Conservation (phyloP, 2,113 vertebrate genomes). For the Pterocles orientalis region DNA sequence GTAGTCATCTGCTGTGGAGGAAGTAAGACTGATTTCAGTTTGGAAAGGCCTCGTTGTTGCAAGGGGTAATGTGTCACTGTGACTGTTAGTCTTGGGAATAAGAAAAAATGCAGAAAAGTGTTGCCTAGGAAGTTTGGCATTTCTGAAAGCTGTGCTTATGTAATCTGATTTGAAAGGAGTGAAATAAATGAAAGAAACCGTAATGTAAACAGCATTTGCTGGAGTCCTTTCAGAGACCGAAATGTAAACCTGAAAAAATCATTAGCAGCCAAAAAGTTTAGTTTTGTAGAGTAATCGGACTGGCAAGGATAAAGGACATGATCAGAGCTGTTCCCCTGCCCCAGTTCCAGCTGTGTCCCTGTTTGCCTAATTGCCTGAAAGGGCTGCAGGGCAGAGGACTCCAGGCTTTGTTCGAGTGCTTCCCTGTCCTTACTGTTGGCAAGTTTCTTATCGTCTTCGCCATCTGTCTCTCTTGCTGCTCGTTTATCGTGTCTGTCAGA, state of each 20-base stretch:
- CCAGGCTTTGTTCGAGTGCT: background rate
- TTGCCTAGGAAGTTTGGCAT: background rate
- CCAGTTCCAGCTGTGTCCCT: background rate
- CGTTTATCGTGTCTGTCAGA: accelerated
- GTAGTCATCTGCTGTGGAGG: background rate
- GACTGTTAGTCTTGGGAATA: background rate
- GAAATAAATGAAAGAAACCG: background rate
- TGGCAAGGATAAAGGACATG: accelerated
- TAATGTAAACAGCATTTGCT: background rate
- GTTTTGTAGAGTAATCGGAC: too few species aligned
- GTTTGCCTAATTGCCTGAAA: background rate
- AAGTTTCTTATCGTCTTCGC: accelerated
- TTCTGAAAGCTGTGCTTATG: background rate
- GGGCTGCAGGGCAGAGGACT: background rate
- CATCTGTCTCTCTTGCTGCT: background rate
- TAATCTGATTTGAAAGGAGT: background rate
- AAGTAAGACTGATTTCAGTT: background rate
- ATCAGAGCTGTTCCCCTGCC: background rate
- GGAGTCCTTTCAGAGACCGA: background rate
- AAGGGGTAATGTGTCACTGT: background rate
- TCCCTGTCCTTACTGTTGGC: background rate
- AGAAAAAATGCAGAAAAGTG: background rate
- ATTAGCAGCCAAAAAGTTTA: background rate
- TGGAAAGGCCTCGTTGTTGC: background rate
- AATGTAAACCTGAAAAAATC: background rate